A percentile compares a stretch with the other conserved stretches of the same genome.
phyloP scores from a whole-genome alignment of 1,140 invertebrate genomes.

The Dreissena polymorpha region DNA sequence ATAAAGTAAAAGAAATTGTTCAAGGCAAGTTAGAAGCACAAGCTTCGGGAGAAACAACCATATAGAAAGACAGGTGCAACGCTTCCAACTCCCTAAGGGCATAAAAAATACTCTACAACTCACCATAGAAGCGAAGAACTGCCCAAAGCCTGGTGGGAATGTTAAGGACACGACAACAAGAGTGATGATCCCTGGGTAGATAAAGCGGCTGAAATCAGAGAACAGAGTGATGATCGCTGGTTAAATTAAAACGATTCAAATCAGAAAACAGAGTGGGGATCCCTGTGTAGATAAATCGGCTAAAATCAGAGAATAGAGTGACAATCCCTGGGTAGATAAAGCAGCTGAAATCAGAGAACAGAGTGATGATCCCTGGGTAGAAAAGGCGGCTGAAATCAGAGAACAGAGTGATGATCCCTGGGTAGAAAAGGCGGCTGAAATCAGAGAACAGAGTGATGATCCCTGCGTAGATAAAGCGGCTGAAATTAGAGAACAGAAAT shows the following conservation, averaged over 20 bases:
- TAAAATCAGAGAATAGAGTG: conserved; percentile 49
- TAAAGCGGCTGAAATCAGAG: conserved; percentile 64
- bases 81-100: too few species aligned
- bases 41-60: too few species aligned
- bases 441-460: conserved; percentile 65
- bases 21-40: too few species aligned
- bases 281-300: conserved; percentile 77
- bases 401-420: conserved; percentile 71
- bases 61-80: too few species aligned
- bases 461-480: conserved; percentile 77
- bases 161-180: conserved; percentile 76
- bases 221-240: conserved; percentile 53
- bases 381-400: conserved; percentile 68
- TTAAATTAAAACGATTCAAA: conserved; percentile 74
- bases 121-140: conserved; percentile 78
- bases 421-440: conserved; percentile 75
- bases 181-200: conserved; percentile 76
- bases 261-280: conserved; percentile 65
- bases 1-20: too few species aligned
- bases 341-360: conserved; percentile 53
- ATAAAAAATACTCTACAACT: too few species aligned
- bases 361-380: conserved; percentile 75
- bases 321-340: conserved; percentile 78
- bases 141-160: conserved; percentile 77
- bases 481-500: too few species aligned